Percentiles rank a stretch among this genome's conserved stretches.
Evolutionary conservation across 2,113 vertebrate species (phyloP).

Genomic region (Hemiprocne comata): DNA sequence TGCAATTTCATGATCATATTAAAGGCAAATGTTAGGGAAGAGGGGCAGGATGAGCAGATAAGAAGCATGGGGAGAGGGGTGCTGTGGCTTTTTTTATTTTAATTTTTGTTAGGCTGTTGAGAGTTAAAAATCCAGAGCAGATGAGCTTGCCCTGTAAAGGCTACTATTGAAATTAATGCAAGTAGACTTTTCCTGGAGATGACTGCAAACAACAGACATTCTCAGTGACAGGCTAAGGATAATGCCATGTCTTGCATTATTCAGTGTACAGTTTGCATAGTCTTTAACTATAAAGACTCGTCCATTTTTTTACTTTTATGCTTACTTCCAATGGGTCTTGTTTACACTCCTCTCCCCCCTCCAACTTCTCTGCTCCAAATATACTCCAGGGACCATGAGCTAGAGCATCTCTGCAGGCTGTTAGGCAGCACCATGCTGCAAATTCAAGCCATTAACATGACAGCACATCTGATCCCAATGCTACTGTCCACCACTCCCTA

Average conservation of each 20-base stretch:
- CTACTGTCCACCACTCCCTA: constrained; percentile 20
- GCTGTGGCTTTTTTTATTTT: background rate
- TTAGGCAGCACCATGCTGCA: constrained; percentile 55
- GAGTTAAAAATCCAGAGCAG: constrained; percentile 5
- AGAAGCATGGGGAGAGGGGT: fast-evolving
- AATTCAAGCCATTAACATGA: constrained; percentile 77
- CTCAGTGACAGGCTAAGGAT: background rate
- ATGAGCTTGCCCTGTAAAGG: background rate
- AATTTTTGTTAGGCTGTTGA: background rate
- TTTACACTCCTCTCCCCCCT: background rate
- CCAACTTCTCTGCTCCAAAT: background rate
- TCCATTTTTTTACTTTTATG: constrained; percentile 21
- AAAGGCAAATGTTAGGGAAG: constrained; percentile 29
- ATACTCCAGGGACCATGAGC: background rate
- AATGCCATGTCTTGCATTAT: constrained; percentile 22
- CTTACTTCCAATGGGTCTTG: background rate
- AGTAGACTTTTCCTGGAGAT: constrained; percentile 3
- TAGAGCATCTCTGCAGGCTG: constrained; percentile 54
- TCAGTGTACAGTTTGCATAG: constrained; percentile 1
- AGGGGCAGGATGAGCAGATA: background rate
- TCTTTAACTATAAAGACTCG: background rate
- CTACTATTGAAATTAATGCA: background rate
- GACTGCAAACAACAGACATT: background rate
- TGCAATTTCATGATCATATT: constrained; percentile 33
- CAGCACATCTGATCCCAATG: constrained; percentile 73